Conservation (phyloP, 1,140 invertebrate genomes). For the Centruroides vittatus region DNA sequence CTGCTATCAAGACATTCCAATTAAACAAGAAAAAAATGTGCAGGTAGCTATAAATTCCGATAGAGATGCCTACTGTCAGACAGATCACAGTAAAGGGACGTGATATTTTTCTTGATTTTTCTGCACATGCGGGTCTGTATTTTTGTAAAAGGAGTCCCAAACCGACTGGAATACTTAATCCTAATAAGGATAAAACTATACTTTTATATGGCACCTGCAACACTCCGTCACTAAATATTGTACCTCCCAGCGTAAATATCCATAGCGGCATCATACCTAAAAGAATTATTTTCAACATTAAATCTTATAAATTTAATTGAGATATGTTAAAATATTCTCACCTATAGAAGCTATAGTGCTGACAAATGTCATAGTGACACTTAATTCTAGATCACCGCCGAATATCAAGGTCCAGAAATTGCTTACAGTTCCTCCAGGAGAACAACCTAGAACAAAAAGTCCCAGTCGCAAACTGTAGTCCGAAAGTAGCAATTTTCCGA, state of each 20-base stretch:
- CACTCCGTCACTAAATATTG: slow-evolving; percentile 14
- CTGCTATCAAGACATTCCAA: slow-evolving; percentile 23
- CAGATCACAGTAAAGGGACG: slow-evolving; percentile 31
- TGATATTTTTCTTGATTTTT: slow-evolving; percentile 15
- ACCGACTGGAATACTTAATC: slow-evolving; percentile 30
- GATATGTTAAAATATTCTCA: slow-evolving; percentile 13
- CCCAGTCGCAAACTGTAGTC: slow-evolving; percentile 58
- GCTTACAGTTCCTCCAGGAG: slow-evolving; percentile 47
- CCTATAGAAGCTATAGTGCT: slow-evolving; percentile 28
- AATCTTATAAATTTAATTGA: not conserved
- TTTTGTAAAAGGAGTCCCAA: slow-evolving; percentile 27
- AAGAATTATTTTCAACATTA: slow-evolving; percentile 12
- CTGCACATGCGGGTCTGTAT: slow-evolving; percentile 20
- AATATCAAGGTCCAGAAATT: slow-evolving; percentile 30
- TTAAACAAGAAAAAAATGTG: slow-evolving; percentile 35
- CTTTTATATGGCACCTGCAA: slow-evolving; percentile 31
- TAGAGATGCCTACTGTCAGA: slow-evolving; percentile 30
- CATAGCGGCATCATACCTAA: slow-evolving; percentile 36
- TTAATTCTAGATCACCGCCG: slow-evolving; percentile 26
- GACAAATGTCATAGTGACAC: slow-evolving; percentile 33
- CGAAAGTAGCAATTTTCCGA: slow-evolving; percentile 35
- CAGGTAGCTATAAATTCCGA: slow-evolving; percentile 32
- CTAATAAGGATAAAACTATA: slow-evolving; percentile 27
- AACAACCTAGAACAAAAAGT: slow-evolving; percentile 76
- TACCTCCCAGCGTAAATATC: slow-evolving; percentile 32